Evolutionary conservation across 2,113 vertebrate species (phyloP), one percentile per base, ranked within the genome.

Genomic region (Apteryx mantelli): DNA sequence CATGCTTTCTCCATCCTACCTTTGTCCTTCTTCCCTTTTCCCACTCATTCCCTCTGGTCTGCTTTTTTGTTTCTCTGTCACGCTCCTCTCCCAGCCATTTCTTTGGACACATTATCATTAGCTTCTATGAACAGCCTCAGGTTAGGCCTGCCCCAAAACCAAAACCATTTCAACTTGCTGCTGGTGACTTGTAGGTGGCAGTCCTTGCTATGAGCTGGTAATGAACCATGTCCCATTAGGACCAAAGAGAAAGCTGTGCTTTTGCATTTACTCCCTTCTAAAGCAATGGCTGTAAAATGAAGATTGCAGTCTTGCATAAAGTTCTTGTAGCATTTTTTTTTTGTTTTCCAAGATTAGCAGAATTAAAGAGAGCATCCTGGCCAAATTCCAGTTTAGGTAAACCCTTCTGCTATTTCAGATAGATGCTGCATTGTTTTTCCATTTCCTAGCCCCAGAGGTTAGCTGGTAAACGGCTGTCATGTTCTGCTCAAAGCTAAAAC

Each of bases 351-450:
- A 93, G 84, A 89, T 64, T 92, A 92, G 63, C 75, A 91, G 65
- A 91, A 93, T 78, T 77, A 53, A 85, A 83, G 89, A 38, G 55
- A 89, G 66, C 17, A 53, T 65, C 52, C 87, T 93, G 93, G 90
- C 50, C 61, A 52, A 88, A 46, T 52, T 95, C 78, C 93, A 91
- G 34, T 58, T 68, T 70, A 91, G 84, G 34, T 86, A 92, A 96
- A 97, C 58, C 83, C 68, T 90, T 86, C 84, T 92, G 64, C 88
- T 94, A 48, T 84, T 94, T 91, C 79, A 82, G 78, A 89, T 92
- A 81, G 53, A 91, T n/a, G 36, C 40, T 86, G 75, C 53, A 81
- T 87, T 90, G 77, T 80, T 86, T 91, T 90, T 85, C 69, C 74
- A 92, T 63, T 86, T 92, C 73, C 79, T 71, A 88, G 42, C 21